Conservation (phyloP, 1,140 invertebrate species). For the Apis cerana region DNA sequence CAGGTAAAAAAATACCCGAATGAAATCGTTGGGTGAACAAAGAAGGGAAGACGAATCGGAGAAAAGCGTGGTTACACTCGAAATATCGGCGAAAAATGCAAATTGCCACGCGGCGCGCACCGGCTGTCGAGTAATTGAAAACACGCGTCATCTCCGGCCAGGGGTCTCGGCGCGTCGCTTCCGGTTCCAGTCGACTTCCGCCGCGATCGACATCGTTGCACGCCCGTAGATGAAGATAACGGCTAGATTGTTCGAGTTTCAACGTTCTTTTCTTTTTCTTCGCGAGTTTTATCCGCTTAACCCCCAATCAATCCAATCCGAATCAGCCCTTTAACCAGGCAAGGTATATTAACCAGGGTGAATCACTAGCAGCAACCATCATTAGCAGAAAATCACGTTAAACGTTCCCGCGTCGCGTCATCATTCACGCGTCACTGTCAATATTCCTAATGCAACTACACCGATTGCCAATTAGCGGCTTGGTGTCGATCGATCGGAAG, state of each 20-base stretch:
- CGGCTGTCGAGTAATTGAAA: conserved; percentile 70
- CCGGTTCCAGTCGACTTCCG: background rate
- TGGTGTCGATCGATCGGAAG: conserved; percentile 22
- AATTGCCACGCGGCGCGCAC: conserved; percentile 65
- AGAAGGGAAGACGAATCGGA: background rate
- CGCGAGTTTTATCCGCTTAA: too few relatives aligned
- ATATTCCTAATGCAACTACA: conserved; percentile 30
- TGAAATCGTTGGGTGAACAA: background rate
- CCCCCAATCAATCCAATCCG: too few relatives aligned
- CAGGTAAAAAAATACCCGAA: background rate
- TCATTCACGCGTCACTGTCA: conserved; percentile 37
- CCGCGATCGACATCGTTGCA: too few relatives aligned
- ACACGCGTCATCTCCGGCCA: conserved; percentile 69
- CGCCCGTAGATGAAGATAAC: background rate
- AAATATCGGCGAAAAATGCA: conserved; percentile 78
- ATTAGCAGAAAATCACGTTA: conserved; percentile 30
- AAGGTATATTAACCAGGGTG: too few relatives aligned
- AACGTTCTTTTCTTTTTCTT: background rate
- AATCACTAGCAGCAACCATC: background rate
- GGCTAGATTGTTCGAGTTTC: too few relatives aligned
- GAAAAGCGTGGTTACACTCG: conserved; percentile 5
- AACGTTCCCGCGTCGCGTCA: background rate
- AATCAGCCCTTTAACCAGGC: background rate
- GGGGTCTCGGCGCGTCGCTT: background rate
- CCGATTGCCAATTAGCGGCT: conserved; percentile 36